Conservation (phyloP, 2,113 vertebrate species). For the Anoura caudifer region DNA sequence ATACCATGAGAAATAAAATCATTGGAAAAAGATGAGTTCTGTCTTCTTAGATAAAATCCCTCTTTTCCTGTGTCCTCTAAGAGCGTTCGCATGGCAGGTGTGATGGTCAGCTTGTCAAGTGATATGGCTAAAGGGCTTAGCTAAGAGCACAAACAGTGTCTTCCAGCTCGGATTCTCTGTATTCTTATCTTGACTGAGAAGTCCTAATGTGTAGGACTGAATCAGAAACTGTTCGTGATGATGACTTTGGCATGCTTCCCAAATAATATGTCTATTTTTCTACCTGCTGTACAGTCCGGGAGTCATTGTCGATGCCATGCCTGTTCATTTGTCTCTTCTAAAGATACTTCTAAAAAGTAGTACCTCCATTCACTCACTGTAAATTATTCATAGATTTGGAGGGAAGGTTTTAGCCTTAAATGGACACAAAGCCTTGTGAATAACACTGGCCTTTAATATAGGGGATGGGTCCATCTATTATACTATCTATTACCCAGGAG, state of each 20-base stretch:
- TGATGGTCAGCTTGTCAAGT: neutral
- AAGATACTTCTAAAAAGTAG: neutral
- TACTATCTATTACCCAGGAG: neutral
- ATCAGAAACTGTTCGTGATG: neutral
- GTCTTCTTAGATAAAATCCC: neutral
- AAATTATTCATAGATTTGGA: neutral
- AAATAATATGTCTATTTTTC: neutral
- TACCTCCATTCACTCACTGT: neutral
- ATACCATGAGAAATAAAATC: neutral
- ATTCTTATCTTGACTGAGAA: neutral
- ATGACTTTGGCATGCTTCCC: neutral
- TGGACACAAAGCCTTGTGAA: neutral
- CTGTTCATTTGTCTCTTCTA: neutral
- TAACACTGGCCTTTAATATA: neutral
- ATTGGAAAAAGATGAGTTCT: neutral
- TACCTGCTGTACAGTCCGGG: neutral
- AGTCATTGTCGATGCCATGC: neutral
- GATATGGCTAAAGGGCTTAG: neutral
- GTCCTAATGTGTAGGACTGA: neutral
- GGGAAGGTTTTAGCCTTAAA: neutral
- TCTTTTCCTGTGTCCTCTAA: neutral
- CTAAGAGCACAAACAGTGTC: neutral
- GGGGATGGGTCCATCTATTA: neutral
- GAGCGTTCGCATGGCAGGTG: neutral
- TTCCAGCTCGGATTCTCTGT: neutral